Evolutionary conservation across 2,888 invertebrate species (phyloP).

Genomic region (Pachymerium ferrugineum): DNA sequence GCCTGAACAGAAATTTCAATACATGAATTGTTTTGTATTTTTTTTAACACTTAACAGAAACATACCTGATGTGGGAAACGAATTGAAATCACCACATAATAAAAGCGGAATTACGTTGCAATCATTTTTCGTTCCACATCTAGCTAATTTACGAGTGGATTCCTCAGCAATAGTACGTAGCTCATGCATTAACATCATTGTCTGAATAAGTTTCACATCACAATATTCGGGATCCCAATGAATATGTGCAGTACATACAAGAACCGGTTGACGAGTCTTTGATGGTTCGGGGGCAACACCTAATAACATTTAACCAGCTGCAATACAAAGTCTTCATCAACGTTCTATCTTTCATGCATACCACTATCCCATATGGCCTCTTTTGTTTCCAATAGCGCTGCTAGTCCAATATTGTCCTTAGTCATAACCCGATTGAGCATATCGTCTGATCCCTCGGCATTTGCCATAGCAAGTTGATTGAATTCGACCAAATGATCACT

Average conservation of each 20-base stretch:
- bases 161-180: constrained; percentile 80
- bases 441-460: constrained; percentile 95
- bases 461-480: constrained; percentile 97
- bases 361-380: constrained; percentile 89
- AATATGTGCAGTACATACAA: constrained; percentile 97
- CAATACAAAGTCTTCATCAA: not conserved
- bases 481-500: constrained; percentile 97
- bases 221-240: constrained; percentile 99
- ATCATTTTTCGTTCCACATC: constrained; percentile 59
- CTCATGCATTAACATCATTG: constrained; percentile 97
- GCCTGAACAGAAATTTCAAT: constrained; percentile 56
- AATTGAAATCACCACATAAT: constrained; percentile 97
- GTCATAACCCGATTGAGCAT: constrained; percentile 99
- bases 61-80: constrained; percentile 85
- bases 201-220: constrained; percentile 98
- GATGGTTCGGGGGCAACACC: constrained; percentile 67
- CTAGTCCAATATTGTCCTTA: constrained; percentile 96
- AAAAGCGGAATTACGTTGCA: constrained; percentile 74
- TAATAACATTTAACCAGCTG: no score
- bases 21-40: not conserved
- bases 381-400: constrained; percentile 89
- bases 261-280: constrained; percentile 73
- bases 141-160: constrained; percentile 70
- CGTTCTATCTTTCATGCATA: constrained; percentile 42
- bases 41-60: not conserved